Base-by-base conservation (phyloP, 2,797 vertebrate genomes). In the Halcyon leucocephala region DNA sequence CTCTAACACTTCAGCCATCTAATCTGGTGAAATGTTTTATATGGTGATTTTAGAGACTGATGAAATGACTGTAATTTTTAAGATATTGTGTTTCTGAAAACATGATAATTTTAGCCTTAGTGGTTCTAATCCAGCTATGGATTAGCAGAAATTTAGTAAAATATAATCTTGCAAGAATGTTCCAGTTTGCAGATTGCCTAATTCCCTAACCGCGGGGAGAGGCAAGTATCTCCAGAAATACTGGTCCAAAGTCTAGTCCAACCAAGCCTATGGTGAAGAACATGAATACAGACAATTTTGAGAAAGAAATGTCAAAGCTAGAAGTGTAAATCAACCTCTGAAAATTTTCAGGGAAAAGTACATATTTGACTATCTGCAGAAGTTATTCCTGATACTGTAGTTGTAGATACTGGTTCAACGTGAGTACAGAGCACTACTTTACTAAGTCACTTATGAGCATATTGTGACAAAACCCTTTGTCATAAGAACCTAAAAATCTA, bases 311-410 rank as follows among this genome's bases (percentile, higher is more conserved):
- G 7, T 28, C 33, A 83, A 88, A 74, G 24, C 37, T 25, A 58
- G 65, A 82, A 89, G 20, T 17, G 13, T 22, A 37, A 37, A n/a
- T 57, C 12, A 41, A 19, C 2, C 26, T 35, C n/a, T 10, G 7
- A 62, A 62, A 65, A 48, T 31, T 70, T 86, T 48, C 29, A 42
- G 42, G 42, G 69, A 96, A 91, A 73, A 93, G 78, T 84, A 84
- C 62, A 24, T 96, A 96, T 84, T 65, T 90, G 76, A 89, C 44
- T 94, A 72, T 77, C 44, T 54, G 58, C 17, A 55, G 29, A 85
- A 82, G 46, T 49, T 72, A 28, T 14, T 91, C 22, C 29, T 90
- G 42, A 48, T 76, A 28, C 14, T 74, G 18, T 12, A 39, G 14
- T 15, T 80, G 39, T 29, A 54, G 41, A 31, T 48, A 48, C 3